Conservation (phyloP, 2,113 vertebrate genomes). For the Pelecanoides urinatrix region DNA sequence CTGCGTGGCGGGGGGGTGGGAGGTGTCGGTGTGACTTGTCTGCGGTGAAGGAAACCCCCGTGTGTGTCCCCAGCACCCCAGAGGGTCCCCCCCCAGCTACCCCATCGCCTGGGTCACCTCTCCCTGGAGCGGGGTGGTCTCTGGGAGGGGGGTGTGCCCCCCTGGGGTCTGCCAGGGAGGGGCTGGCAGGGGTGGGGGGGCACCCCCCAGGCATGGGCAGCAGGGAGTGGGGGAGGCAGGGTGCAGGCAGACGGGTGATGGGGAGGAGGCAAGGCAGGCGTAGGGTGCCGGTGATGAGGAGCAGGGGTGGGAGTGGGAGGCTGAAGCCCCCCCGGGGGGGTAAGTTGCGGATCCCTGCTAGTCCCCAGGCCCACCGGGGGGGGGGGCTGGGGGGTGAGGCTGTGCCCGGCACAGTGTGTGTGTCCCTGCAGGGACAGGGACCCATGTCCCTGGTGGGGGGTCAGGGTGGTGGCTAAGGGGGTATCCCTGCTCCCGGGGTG, state of each 20-base stretch:
- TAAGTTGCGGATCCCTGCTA: neutral
- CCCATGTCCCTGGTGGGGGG: neutral
- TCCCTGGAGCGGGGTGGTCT: neutral
- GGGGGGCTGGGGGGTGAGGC: neutral
- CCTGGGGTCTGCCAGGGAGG: neutral
- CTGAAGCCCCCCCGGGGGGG: neutral
- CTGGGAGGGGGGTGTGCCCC: accelerated
- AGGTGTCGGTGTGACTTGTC: neutral
- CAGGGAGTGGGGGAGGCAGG: neutral
- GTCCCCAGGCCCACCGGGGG: neutral
- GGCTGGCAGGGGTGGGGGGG: neutral
- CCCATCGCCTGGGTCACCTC: neutral
- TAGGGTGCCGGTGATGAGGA: neutral
- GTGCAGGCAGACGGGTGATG: too few relatives aligned
- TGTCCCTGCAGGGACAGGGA: too few relatives aligned
- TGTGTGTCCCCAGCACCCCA: neutral
- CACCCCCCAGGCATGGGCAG: neutral
- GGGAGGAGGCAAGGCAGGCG: neutral
- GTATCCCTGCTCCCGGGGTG: neutral
- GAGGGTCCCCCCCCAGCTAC: neutral
- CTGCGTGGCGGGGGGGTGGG: too few relatives aligned
- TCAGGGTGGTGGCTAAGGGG: neutral
- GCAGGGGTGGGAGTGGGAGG: neutral
- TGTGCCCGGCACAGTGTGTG: neutral
- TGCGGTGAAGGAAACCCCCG: neutral